Base-by-base conservation (phyloP, 92 coral and sea anemone species). In the Desmophyllum pertusum region DNA sequence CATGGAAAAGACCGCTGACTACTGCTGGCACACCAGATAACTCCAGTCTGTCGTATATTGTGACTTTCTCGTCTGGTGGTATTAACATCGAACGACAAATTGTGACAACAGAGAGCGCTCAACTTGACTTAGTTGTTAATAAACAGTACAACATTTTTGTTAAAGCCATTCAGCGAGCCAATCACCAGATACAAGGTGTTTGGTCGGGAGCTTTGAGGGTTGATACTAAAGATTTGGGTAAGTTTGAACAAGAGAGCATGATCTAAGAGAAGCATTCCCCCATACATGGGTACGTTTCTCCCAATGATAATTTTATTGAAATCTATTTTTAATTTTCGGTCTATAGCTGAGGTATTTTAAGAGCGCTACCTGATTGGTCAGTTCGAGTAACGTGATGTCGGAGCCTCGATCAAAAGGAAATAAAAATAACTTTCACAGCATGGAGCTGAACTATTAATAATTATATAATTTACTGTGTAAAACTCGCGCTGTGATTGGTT, bases 1-100 rank as follows among this genome's bases (percentile, higher is more conserved):
- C 38, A 41, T 82, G 86, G 86, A 82, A 14, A 1, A 82, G 41
- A 41, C 86, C 86, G 51, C 21, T 39, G 82, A 78, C 82, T 25
- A 25, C 70, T 35, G 69, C 55, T 27, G 70, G 70, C 46, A 29
- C 48, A 35, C 78, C 59, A 59, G 42, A 36, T 17, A 57, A 8
- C 10, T 51, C 79, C 29, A 31, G 10, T 17, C 72, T 57, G 46
- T 27, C 62, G 35, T 82, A 82, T 15, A 29, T 11, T 6, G 86
- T 82, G 45, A 27, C 39, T 10, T 41, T 4, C 61, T 0, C 11
- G 29, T 68, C 21, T 66, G 43, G 21, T 10, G 59, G 72, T 11
- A 4, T 57, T 25, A 8, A 5, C 43, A 18, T 25, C 21, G 5
- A 14, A 10, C 23, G 18, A 21, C 3, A 1, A 13, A 21, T 13